Percentiles rank a stretch among this genome's conserved stretches.
These are phyloP conservation scores for Cantharis rustica DNA, from an alignment of 2,888 invertebrate genomes.

Conservation along the genomic window DNA sequence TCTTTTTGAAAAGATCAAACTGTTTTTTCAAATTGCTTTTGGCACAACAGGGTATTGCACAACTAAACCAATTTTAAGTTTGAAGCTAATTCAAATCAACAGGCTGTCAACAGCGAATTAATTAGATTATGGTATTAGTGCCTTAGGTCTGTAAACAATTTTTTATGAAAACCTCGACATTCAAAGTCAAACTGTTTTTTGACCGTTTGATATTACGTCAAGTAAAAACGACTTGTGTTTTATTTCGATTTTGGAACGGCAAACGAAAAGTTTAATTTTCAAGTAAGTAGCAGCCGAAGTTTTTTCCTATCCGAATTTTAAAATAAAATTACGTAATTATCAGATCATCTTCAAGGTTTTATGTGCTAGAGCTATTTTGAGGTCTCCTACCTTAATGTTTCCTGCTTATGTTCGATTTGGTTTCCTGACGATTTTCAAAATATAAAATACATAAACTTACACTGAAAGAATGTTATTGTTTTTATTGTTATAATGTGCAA, in stretches of 20 bases:
- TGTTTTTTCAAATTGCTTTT: neutral
- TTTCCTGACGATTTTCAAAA: neutral
- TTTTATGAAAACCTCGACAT: neutral
- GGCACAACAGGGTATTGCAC: neutral
- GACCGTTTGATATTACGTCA: no score
- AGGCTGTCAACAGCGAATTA: neutral
- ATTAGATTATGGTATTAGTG: neutral
- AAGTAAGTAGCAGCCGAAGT: neutral
- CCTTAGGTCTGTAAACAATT: neutral
- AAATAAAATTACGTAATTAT: neutral
- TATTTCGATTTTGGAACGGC: no score
- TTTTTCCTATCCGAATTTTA: neutral
- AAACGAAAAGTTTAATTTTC: no score
- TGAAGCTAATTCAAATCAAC: neutral
- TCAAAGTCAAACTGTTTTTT: neutral
- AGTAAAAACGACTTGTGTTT: no score
- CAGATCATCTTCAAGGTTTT: neutral
- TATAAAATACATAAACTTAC: no score
- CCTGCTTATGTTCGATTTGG: neutral
- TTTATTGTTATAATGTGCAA: no score
- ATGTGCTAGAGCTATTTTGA: neutral
- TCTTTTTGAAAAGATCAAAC: neutral
- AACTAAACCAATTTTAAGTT: neutral
- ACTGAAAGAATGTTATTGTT: no score
- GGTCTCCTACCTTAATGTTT: neutral